Conservation (phyloP, 2,888 invertebrate genomes). For the Diarsia brunnea region DNA sequence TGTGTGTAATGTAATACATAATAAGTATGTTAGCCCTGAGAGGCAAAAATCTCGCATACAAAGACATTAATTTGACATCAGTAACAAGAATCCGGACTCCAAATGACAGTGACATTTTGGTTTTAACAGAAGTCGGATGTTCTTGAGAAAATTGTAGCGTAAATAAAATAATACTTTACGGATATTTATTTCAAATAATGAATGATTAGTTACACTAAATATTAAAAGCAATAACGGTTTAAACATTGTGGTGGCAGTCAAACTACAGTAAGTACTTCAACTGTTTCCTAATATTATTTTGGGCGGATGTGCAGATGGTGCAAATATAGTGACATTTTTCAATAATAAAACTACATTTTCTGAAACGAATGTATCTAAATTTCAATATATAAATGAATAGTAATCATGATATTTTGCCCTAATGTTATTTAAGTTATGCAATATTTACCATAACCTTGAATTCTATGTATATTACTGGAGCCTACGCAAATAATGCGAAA, state of each 20-base stretch:
- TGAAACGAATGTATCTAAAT: not conserved
- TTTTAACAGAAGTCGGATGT: conserved; percentile 7
- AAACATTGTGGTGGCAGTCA: conserved; percentile 9
- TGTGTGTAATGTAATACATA: too few species aligned
- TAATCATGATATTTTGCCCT: not conserved
- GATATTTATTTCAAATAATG: conserved; percentile 29
- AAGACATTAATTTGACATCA: not conserved
- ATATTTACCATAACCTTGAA: conserved; percentile 63
- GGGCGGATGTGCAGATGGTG: not conserved
- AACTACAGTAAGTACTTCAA: conserved; percentile 54
- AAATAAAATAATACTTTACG: conserved; percentile 19
- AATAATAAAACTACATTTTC: not conserved
- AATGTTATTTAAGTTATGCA: conserved; percentile 56
- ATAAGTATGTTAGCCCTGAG: not conserved
- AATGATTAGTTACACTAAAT: conserved; percentile 30
- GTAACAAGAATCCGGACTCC: not conserved
- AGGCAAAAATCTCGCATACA: not conserved
- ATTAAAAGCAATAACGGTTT: conserved; percentile 28
- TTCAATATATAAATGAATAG: not conserved
- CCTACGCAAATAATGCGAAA: conserved; percentile 43
- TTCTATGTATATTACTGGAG: conserved; percentile 15
- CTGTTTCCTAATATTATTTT: not conserved
- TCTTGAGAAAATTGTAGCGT: conserved; percentile 29
- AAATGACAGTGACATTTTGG: conserved; percentile 9
- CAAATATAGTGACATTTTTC: conserved; percentile 6